A percentile compares a stretch with the other conserved stretches of the same genome.
phyloP scores from a whole-genome alignment of 2,113 vertebrate species.

The Ptilonorhynchus violaceus region DNA sequence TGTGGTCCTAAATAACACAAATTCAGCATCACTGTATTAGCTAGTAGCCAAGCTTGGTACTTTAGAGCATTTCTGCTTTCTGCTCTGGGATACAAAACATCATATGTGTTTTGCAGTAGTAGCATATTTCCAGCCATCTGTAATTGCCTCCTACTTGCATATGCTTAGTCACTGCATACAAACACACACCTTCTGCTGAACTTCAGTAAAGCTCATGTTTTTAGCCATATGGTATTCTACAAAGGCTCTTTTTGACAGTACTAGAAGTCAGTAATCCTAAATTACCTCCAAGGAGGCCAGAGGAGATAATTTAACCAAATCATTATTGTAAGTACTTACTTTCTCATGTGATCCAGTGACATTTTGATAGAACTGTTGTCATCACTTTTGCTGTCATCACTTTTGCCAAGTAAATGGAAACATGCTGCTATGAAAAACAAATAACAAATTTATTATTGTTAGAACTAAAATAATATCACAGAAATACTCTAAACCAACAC shows the following conservation, averaged over 20 bases:
- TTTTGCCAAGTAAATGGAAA: neutral
- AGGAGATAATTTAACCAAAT: neutral
- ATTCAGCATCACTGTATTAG: neutral
- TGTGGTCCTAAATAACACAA: neutral
- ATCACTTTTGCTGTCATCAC: neutral
- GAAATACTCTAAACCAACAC: neutral
- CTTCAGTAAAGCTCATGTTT: constrained; percentile 39
- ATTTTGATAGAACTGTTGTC: neutral
- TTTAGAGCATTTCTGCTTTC: constrained; percentile 39
- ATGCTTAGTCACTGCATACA: constrained; percentile 62
- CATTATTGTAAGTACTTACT: neutral
- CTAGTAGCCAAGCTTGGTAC: neutral
- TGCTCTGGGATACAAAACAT: constrained; percentile 52
- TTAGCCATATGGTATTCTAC: neutral
- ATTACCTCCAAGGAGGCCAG: neutral
- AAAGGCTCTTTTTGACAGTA: constrained; percentile 35
- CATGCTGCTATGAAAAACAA: neutral
- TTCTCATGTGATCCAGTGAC: neutral
- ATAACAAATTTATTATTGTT: neutral
- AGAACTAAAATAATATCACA: neutral
- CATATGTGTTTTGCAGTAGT: constrained; percentile 66
- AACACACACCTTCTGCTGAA: constrained; percentile 68
- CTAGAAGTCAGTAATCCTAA: neutral
- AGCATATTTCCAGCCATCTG: constrained; percentile 73
- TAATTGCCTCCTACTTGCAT: constrained; percentile 66